A percentile compares a stretch with the other conserved stretches of the same genome.
Conservation (phyloP, 2,888 invertebrate genomes). For the Leptothorax acervorum region DNA sequence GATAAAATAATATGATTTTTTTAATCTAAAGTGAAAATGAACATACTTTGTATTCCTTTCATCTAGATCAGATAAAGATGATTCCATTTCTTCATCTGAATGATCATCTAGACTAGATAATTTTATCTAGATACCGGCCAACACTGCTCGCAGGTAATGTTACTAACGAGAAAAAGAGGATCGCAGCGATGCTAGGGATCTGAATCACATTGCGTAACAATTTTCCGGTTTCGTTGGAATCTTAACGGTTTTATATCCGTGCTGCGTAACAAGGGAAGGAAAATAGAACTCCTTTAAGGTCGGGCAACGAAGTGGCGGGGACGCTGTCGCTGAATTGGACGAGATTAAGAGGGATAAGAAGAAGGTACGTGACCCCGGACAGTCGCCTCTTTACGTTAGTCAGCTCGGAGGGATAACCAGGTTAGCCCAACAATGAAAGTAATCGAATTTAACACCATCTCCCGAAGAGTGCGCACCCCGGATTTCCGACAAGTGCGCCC, state of each 20-base stretch:
- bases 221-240: not conserved
- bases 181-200: not conserved
- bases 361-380: conserved; percentile 80
- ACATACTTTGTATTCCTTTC: too few species aligned
- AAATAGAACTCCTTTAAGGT: conserved; percentile 38
- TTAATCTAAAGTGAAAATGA: too few species aligned
- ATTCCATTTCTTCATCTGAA: too few species aligned
- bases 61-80: too few species aligned
- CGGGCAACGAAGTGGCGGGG: conserved; percentile 56
- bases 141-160: not conserved
- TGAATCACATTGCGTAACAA: not conserved
- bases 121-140: too few species aligned
- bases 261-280: not conserved
- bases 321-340: conserved; percentile 72
- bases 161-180: not conserved
- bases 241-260: conserved; percentile 14
- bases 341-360: conserved; percentile 81
- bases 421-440: conserved; percentile 84
- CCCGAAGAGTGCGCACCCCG: conserved; percentile 74
- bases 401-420: conserved; percentile 80
- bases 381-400: conserved; percentile 76
- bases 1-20: too few species aligned
- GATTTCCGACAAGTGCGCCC: conserved; percentile 76
- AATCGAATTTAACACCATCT: conserved; percentile 84
- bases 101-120: too few species aligned